Evolutionary conservation across 1,140 invertebrate species (phyloP).

Genomic region (Drosophila rhopaloa): DNA sequence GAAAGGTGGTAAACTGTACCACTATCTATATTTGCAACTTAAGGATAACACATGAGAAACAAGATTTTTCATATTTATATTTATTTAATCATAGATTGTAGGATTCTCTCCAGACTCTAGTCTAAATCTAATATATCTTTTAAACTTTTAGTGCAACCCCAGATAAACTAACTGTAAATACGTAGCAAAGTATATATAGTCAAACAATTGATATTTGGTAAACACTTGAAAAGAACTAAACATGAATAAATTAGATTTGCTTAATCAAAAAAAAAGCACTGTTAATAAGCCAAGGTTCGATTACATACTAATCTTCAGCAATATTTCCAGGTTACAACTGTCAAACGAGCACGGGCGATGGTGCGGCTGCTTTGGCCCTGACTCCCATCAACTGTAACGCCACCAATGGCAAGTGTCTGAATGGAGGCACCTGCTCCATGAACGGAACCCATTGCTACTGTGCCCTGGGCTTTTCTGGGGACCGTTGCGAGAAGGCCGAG

Average conservation of each 20-base stretch:
- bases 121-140: neutral
- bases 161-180: conserved; percentile 58
- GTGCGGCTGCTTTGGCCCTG: conserved; percentile 55
- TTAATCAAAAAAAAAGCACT: neutral
- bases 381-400: conserved; percentile 74
- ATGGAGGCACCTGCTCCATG: conserved; percentile 90
- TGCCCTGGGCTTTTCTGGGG: conserved; percentile 90
- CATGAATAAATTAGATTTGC: neutral
- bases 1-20: no score
- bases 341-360: conserved; percentile 63
- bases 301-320: neutral
- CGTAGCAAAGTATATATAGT: conserved; percentile 23
- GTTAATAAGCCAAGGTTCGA: neutral
- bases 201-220: conserved; percentile 29
- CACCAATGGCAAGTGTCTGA: conserved; percentile 88
- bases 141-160: conserved; percentile 65
- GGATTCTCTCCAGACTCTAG: conserved; percentile 8
- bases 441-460: conserved; percentile 91
- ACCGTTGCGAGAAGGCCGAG: conserved; percentile 90
- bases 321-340: conserved; percentile 73
- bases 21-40: no score
- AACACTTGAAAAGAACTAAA: conserved; percentile 4
- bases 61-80: no score
- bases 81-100: neutral
- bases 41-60: no score